Evolutionary conservation across 2,113 vertebrate species (phyloP).

Genomic region (Tylochromis polylepis): DNA sequence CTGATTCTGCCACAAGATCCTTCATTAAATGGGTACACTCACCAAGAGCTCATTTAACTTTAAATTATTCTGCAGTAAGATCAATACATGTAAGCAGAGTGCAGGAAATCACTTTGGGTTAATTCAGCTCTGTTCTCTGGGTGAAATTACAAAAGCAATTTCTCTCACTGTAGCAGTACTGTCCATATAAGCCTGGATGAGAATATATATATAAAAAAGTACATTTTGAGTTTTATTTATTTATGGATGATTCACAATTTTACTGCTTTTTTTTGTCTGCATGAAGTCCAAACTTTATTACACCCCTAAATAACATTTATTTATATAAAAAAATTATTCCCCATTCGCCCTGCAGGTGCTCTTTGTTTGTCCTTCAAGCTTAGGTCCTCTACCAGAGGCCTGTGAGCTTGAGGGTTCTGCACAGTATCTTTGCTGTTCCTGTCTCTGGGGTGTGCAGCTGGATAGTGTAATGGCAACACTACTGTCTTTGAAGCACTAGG

Average conservation of each 20-base stretch:
- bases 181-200: neutral
- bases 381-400: neutral
- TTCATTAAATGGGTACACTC: slow-evolving; percentile 5
- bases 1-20: neutral
- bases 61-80: slow-evolving; percentile 42
- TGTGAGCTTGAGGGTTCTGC: neutral
- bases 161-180: neutral
- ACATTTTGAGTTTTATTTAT: neutral
- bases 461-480: neutral
- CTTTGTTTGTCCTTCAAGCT: neutral
- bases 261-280: neutral
- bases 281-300: neutral
- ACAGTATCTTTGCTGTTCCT: neutral
- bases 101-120: slow-evolving; percentile 36
- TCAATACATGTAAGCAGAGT: slow-evolving; percentile 41
- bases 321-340: neutral
- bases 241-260: neutral
- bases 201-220: neutral
- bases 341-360: neutral
- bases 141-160: slow-evolving; percentile 5
- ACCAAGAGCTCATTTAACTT: slow-evolving; percentile 36
- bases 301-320: neutral
- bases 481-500: neutral
- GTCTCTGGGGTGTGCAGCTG: neutral
- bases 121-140: neutral